These are phyloP conservation scores for Heliconius nattereri DNA, from an alignment of 1,140 invertebrate species.

Conservation along the genomic window DNA sequence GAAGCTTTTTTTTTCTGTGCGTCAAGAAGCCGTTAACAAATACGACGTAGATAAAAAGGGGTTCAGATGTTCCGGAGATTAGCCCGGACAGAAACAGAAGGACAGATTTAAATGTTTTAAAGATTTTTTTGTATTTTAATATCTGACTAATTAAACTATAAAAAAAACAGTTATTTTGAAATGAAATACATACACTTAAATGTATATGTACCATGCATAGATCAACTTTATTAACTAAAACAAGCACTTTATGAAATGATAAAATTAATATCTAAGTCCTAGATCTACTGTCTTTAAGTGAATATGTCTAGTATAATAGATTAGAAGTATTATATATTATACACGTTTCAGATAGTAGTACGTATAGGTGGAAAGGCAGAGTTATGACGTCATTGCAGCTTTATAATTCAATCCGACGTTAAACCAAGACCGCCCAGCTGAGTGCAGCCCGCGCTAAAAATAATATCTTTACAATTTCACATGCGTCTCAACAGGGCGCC, in stretches of 20 bases:
- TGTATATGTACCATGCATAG: too few species aligned
- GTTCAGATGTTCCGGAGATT: too few species aligned
- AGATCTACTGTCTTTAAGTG: not conserved
- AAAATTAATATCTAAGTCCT: not conserved
- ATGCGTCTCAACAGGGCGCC: slow-evolving; percentile 54
- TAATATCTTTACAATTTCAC: slow-evolving; percentile 68
- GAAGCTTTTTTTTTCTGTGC: too few species aligned
- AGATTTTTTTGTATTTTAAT: too few species aligned
- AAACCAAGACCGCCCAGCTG: slow-evolving; percentile 70
- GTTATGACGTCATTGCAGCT: slow-evolving; percentile 71
- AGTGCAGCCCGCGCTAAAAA: slow-evolving; percentile 75
- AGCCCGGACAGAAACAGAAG: too few species aligned
- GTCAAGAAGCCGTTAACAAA: too few species aligned
- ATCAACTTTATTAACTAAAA: not conserved
- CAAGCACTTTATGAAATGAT: not conserved
- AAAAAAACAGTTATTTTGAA: too few species aligned
- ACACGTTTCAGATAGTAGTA: slow-evolving; percentile 37
- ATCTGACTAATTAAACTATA: too few species aligned
- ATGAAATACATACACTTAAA: too few species aligned
- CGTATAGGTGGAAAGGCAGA: slow-evolving; percentile 48
- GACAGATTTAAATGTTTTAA: too few species aligned
- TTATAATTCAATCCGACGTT: slow-evolving; percentile 73
- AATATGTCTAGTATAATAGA: not conserved
- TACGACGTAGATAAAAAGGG: too few species aligned
- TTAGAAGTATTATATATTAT: not conserved